Evolutionary conservation across 2,797 vertebrate genomes (phyloP).

Genomic region (Molossus molossus): DNA sequence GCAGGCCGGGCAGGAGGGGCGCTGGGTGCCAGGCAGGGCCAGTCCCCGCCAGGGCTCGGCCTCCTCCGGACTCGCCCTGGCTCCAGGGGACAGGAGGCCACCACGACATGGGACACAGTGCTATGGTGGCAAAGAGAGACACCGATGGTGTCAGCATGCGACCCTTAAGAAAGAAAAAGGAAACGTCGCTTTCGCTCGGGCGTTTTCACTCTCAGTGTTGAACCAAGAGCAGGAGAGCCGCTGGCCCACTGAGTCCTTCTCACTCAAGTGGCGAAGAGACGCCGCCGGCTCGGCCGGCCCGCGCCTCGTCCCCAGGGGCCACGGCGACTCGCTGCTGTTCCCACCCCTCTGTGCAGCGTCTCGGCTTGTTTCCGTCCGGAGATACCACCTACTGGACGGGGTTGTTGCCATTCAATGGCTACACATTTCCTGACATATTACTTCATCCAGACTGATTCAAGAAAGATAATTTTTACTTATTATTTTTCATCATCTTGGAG

Average conservation of each 20-base stretch:
- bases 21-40: background rate
- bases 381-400: background rate
- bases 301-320: background rate
- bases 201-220: background rate
- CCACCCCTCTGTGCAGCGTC: background rate
- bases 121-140: background rate
- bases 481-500: background rate
- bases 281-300: background rate
- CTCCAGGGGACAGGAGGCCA: background rate
- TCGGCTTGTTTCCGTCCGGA: background rate
- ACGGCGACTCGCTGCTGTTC: background rate
- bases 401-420: background rate
- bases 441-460: background rate
- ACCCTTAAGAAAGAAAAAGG: background rate
- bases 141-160: background rate
- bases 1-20: accelerated
- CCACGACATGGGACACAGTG: background rate
- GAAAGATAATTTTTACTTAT: background rate
- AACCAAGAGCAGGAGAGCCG: background rate
- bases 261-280: background rate
- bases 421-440: background rate
- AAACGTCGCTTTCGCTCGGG: background rate
- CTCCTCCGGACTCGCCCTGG: background rate
- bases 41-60: too few species aligned
- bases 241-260: background rate